A percentile compares a stretch with the other conserved stretches of the same genome.
Conservation (phyloP, 2,113 vertebrate species). For the Tragelaphus strepsiceros region DNA sequence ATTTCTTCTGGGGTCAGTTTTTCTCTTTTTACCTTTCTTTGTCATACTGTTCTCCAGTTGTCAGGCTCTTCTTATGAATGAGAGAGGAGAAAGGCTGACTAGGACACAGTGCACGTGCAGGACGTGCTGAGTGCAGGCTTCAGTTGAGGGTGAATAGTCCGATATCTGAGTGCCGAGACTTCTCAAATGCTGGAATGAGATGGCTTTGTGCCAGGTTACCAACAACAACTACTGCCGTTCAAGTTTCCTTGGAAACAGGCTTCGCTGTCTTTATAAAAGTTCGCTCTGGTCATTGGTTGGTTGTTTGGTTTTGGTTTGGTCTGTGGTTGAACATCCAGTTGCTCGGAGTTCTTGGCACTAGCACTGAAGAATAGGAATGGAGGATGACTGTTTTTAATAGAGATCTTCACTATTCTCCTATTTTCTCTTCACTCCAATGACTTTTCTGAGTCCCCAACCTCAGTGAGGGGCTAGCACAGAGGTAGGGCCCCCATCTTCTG, state of each 20-base stretch:
- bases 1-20: background rate
- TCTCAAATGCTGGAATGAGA: background rate
- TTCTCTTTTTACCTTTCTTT: background rate
- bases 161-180: background rate
- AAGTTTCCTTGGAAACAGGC: background rate
- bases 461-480: background rate
- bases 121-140: background rate
- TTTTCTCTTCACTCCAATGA: background rate
- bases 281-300: background rate
- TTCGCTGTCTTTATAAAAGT: background rate
- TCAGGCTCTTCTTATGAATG: background rate
- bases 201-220: background rate
- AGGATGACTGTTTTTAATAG: background rate
- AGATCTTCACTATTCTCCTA: background rate
- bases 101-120: background rate
- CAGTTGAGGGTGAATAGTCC: background rate
- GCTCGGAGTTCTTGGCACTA: background rate
- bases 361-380: background rate
- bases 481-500: background rate
- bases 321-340: background rate
- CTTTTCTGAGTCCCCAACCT: background rate
- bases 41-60: background rate
- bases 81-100: background rate
- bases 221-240: too few relatives aligned
- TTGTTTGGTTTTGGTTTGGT: background rate